Base-by-base conservation (phyloP, 2,113 vertebrate genomes). In the Myiopsitta monachus region DNA sequence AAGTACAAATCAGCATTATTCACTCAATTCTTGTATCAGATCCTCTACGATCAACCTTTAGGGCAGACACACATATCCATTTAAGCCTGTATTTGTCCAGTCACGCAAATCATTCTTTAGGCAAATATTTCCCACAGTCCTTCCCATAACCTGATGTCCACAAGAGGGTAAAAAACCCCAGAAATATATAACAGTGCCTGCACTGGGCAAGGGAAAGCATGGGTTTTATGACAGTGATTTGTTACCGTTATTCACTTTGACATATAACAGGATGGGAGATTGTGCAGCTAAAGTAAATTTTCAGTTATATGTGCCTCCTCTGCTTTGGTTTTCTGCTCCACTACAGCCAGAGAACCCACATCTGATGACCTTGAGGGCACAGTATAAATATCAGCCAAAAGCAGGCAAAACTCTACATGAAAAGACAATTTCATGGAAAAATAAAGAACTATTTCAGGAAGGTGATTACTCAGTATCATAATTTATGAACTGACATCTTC, bases 81-180 rank as follows among this genome's bases (percentile, higher is more conserved):
- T 88, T 95, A 93, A 96, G 94, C 95, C 86, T 44, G 52, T 93
- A 92, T 97, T 96, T 96, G 76, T 93, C 88, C 95, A 92, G 94
- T 63, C 73, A 82, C 90, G 94, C 92, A 92, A 94, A 96, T 93
- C 73, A 96, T 87, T 84, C 92, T 82, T 83, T 93, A 96, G 76
- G 88, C 90, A 94, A 97, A 84, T 82, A 92, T 95, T 97, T 97
- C 94, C 92, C 94, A 94, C 95, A 96, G 92, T 47, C 82, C 91
- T 94, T 94, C 83, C 96, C 93, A 77, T 83, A 95, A 96, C 91
- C 87, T 92, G 92, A 95, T 4, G 49, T 95, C 95, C 91, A 72
- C 38, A 80, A 96, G 89, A 95, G 89, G 59, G 78, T 87, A 95
- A 94, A 94, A 90, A 74, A 92, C 51, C 7, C 94, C 94, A 96